A percentile compares a stretch with the other conserved stretches of the same genome.
Evolutionary conservation across 1,140 invertebrate genomes (phyloP).

Genomic region (Sesamia nonagrioides): DNA sequence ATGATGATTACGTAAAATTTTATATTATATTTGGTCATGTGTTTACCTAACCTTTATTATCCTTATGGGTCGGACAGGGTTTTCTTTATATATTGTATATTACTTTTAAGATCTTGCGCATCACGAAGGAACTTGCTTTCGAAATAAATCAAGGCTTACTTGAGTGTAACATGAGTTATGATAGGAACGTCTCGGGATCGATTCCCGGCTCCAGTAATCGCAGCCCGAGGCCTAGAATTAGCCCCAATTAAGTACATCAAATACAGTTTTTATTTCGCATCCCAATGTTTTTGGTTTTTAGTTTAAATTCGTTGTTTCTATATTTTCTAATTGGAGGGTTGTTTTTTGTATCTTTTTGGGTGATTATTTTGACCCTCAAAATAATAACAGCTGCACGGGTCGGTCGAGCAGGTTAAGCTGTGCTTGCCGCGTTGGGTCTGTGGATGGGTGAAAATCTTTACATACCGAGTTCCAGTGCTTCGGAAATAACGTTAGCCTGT

Average conservation of each 20-base stretch:
- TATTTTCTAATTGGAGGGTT: constrained; percentile 8
- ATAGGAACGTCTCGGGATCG: constrained; percentile 49
- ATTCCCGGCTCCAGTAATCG: constrained; percentile 56
- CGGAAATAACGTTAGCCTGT: too few relatives aligned
- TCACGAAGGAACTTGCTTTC: constrained; percentile 39
- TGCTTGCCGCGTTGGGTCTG: too few relatives aligned
- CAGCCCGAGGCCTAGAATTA: constrained; percentile 60
- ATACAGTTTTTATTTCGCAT: constrained; percentile 27
- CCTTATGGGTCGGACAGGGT: too few relatives aligned
- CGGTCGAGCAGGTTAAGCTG: too few relatives aligned
- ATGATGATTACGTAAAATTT: too few relatives aligned
- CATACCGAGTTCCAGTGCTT: too few relatives aligned
- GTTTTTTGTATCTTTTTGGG: background rate
- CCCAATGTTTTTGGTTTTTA: constrained; percentile 39
- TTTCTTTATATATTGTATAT: too few relatives aligned
- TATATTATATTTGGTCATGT: too few relatives aligned
- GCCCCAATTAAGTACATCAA: constrained; percentile 57
- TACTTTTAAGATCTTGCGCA: constrained; percentile 6
- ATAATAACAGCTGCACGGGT: too few relatives aligned
- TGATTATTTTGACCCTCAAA: background rate
- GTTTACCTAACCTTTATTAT: too few relatives aligned
- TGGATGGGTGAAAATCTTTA: too few relatives aligned
- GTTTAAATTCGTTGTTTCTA: constrained; percentile 5
- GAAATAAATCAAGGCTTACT: constrained; percentile 54
- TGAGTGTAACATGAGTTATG: constrained; percentile 54